Evolutionary conservation across 1,140 invertebrate genomes (phyloP), one percentile per base, ranked within the genome.

Genomic region (Eurosta solidaginis): DNA sequence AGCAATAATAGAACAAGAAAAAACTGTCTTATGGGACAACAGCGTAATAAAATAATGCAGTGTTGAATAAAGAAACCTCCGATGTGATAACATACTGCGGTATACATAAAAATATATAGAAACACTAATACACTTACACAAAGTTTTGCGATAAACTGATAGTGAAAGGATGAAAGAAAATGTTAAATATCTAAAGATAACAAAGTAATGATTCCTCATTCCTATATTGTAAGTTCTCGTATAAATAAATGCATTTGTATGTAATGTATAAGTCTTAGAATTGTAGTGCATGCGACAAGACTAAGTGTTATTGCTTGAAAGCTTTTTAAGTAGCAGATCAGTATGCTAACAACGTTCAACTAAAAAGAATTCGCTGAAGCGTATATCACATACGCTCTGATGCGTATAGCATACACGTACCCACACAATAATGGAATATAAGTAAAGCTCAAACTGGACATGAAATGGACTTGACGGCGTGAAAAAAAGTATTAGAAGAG

Each of bases 251-350:
- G 22, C 47, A 20, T 12, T 20, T 20, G 17, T 20, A 50, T 20
- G 1, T n/a, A n/a, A n/a, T 17, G 22, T 20, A 50, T 12, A 50
- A 20, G 27, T 52, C 14, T 52, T 20, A 29, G 25, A 1, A 25
- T 20, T 52, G 7, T 54, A 27, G 50, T 29, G 25, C 50, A 25
- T 54, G 50, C 25, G 20, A 54, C 10, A 54, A 22, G 20, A 25
- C n/a, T 52, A 0, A 5, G 17, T 52, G 17, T 22, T 68, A 36
- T 42, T 68, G 22, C 14, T 68, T 40, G 59, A 68, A 68, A 68
- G 59, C 59, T 40, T 40, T 33, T 40, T 68, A 68, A 68, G n/a
- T 68, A 42, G 59, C 59, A 68, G 14, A 68, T 68, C 59, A 40
- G 59, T 68, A 68, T 68, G 59, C 59, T 29, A 36, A n/a, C 33